Conservation (phyloP, 2,797 vertebrate species). For the Podargus strigoides region DNA sequence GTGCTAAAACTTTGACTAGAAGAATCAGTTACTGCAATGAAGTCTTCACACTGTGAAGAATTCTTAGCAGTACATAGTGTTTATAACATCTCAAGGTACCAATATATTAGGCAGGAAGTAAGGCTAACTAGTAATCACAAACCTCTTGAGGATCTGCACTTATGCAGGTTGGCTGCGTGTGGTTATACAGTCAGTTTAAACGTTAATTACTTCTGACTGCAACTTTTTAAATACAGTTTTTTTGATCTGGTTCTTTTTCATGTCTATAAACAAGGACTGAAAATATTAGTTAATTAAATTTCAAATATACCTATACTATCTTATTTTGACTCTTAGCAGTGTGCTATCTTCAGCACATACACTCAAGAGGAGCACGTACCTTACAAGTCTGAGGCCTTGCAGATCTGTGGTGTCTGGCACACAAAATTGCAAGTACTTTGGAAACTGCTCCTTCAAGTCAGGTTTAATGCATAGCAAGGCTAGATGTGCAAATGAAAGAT, state of each 20-base stretch:
- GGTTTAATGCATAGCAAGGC: not conserved
- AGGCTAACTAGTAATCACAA: slow-evolving; percentile 48
- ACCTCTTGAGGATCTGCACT: slow-evolving; percentile 28
- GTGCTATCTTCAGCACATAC: not conserved
- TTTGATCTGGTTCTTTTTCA: not conserved
- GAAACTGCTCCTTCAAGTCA: not conserved
- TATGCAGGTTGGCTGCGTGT: slow-evolving; percentile 51
- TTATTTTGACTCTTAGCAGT: not conserved
- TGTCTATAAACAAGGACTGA: not conserved
- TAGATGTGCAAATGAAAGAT: not conserved
- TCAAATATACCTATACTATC: not conserved
- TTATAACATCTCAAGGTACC: slow-evolving; percentile 10
- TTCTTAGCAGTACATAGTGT: not conserved
- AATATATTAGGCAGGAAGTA: not conserved
- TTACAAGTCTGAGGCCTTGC: not conserved
- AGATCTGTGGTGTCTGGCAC: not conserved
- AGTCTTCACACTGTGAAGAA: not conserved
- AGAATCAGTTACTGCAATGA: not conserved
- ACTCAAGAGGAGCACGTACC: not conserved
- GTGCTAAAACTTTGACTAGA: not conserved
- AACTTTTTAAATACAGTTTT: not conserved
- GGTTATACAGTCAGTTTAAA: slow-evolving; percentile 25
- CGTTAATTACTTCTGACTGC: slow-evolving; percentile 35
- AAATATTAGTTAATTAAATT: not conserved
- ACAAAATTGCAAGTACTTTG: not conserved